Percentiles rank a stretch among this genome's conserved stretches.
Conservation (phyloP, 2,113 vertebrate species). For the Lasiurus cinereus region DNA sequence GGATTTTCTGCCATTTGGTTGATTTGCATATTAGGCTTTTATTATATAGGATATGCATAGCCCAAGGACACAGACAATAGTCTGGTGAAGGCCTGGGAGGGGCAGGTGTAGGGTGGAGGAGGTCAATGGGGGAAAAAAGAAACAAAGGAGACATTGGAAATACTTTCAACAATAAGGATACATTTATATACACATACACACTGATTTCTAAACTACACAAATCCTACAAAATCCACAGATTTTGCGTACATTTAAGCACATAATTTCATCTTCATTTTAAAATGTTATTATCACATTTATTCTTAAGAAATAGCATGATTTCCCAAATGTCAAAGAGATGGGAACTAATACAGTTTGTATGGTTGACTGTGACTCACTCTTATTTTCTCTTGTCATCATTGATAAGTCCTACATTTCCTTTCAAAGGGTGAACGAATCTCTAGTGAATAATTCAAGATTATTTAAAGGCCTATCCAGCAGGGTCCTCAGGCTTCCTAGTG, state of each 20-base stretch:
- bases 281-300: neutral
- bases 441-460: constrained; percentile 21
- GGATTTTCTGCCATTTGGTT: too few species aligned
- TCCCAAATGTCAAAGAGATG: neutral
- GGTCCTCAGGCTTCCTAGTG: neutral
- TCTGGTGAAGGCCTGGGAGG: too few species aligned
- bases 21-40: too few species aligned
- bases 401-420: neutral
- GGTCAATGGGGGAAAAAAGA: too few species aligned
- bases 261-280: neutral
- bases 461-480: neutral
- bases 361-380: neutral
- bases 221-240: neutral
- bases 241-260: constrained; percentile 14
- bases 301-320: constrained; percentile 20
- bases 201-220: neutral
- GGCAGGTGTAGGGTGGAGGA: too few species aligned
- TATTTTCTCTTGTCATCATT: constrained; percentile 6
- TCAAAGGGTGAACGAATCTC: neutral
- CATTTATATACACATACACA: too few species aligned
- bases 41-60: too few species aligned
- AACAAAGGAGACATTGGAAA: too few species aligned
- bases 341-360: neutral
- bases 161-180: too few species aligned
- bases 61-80: too few species aligned